Percentiles rank a stretch among this genome's conserved stretches.
Conservation (phyloP, 35 echinoderm and acorn worm species). For the Diadema setosum region DNA sequence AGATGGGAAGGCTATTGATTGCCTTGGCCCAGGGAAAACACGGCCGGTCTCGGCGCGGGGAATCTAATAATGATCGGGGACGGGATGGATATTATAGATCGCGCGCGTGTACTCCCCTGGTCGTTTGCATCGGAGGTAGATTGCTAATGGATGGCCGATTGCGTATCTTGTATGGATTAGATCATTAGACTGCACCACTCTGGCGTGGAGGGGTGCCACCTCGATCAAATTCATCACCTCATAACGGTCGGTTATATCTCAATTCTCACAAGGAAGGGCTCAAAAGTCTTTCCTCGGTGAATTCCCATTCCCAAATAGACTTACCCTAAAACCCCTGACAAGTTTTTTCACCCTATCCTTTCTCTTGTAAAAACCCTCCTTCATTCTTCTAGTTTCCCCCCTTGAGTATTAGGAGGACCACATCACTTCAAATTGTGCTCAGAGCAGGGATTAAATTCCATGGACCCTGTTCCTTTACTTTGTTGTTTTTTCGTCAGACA, state of each 20-base stretch:
- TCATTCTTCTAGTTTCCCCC: too few relatives aligned
- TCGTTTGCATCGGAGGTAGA: conserved; percentile 18
- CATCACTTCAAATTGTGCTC: not conserved
- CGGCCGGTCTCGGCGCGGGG: not conserved
- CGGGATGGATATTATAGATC: conserved; percentile 34
- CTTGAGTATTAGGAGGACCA: too few relatives aligned
- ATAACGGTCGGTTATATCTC: too few relatives aligned
- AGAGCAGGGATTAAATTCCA: conserved; percentile 13
- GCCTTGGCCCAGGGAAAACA: conserved; percentile 9
- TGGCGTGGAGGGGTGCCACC: not conserved
- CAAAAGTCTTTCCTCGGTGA: too few relatives aligned
- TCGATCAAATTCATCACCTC: too few relatives aligned
- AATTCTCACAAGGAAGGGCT: too few relatives aligned
- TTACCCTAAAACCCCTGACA: too few relatives aligned
- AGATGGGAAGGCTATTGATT: conserved; percentile 25
- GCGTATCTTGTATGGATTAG: conserved; percentile 25
- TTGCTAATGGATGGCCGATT: conserved; percentile 34
- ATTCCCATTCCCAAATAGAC: too few relatives aligned
- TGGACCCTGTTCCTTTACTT: not conserved
- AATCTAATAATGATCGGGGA: conserved; percentile 35
- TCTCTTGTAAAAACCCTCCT: too few relatives aligned
- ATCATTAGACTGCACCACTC: conserved; percentile 12
- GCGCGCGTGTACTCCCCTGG: conserved; percentile 15
- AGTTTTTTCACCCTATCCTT: too few relatives aligned
- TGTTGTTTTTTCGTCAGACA: not conserved